These are phyloP conservation scores for Anseranas semipalmata DNA, from an alignment of 2,113 vertebrate species.

Conservation along the genomic window DNA sequence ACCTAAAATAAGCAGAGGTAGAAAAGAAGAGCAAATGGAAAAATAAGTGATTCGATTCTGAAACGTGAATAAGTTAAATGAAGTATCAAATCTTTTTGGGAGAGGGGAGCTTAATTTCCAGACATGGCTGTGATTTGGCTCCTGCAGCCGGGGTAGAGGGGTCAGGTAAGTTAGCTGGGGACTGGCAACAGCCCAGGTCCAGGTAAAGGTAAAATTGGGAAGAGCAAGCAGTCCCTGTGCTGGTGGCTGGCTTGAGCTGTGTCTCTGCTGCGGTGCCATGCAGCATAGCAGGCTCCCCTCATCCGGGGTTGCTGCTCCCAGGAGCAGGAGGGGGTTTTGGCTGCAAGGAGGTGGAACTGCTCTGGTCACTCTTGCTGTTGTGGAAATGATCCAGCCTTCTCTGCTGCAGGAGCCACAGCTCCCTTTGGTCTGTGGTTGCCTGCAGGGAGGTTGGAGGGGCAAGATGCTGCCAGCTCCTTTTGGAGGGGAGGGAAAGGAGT, in stretches of 20 bases:
- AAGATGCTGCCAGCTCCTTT: neutral
- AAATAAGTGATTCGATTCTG: fast-evolving
- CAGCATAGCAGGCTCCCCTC: neutral
- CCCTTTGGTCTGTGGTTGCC: neutral
- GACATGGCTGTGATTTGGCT: neutral
- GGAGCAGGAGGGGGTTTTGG: neutral
- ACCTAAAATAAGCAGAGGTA: neutral
- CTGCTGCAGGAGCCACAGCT: fast-evolving
- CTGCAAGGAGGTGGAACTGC: neutral
- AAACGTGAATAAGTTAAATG: neutral
- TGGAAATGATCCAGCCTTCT: neutral
- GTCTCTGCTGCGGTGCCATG: neutral
- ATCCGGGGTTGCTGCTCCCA: fast-evolving
- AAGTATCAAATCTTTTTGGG: too few species aligned
- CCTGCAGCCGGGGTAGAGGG: fast-evolving
- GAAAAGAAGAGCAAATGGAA: neutral
- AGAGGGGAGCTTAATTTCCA: neutral
- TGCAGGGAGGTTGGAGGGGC: neutral
- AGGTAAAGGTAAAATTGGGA: neutral
- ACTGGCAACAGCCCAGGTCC: neutral
- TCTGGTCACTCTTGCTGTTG: neutral
- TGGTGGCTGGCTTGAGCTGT: neutral
- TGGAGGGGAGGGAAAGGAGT: neutral
- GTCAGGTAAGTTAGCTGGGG: neutral
- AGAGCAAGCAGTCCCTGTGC: neutral